Evolutionary conservation across 1,140 invertebrate species (phyloP).

Genomic region (Listronotus bonariensis): DNA sequence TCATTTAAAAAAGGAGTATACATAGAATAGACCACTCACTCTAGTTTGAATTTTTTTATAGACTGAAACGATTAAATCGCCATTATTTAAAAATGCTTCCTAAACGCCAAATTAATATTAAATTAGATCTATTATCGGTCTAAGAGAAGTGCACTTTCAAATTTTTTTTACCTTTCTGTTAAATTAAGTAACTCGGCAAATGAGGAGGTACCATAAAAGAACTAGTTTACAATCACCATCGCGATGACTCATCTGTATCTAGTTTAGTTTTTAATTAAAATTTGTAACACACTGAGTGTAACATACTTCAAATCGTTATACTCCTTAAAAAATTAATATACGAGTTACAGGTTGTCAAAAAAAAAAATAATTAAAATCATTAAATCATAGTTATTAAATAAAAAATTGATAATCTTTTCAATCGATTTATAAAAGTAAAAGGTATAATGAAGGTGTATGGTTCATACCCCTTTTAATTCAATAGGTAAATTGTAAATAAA

Average conservation of each 20-base stretch:
- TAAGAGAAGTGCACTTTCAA: slow-evolving; percentile 33
- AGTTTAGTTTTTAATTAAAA: slow-evolving; percentile 28
- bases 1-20: neutral
- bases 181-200: slow-evolving; percentile 31
- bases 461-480: no score
- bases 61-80: slow-evolving; percentile 4
- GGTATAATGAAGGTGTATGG: no score
- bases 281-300: slow-evolving; percentile 19
- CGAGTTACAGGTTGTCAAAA: no score
- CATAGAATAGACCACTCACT: no score
- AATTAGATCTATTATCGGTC: slow-evolving; percentile 32
- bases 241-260: slow-evolving; percentile 22
- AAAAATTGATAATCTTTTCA: no score
- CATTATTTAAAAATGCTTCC: slow-evolving; percentile 28
- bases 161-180: slow-evolving; percentile 29
- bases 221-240: slow-evolving; percentile 32
- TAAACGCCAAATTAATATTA: slow-evolving; percentile 32
- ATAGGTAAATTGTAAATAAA: no score
- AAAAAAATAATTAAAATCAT: no score
- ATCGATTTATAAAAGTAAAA: no score
- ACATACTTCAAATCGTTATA: neutral
- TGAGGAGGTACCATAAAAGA: slow-evolving; percentile 30
- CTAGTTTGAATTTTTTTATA: slow-evolving; percentile 1
- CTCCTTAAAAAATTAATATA: no score
- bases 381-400: no score